These are phyloP conservation scores for Megalopta genalis DNA, from an alignment of 1,140 invertebrate genomes.

Conservation along the genomic window DNA sequence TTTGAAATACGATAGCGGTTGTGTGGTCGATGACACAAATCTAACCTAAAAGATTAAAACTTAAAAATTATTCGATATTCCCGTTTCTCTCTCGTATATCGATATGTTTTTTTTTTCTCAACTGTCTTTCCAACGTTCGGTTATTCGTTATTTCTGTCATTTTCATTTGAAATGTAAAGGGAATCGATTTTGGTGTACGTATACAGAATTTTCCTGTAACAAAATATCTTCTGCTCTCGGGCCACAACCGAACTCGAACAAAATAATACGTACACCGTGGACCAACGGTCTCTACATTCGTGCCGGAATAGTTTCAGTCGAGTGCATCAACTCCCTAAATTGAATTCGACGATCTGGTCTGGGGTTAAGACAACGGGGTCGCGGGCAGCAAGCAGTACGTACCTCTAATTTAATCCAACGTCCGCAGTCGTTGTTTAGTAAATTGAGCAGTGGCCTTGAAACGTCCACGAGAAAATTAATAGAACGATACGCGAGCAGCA, in stretches of 20 bases:
- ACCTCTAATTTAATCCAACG: conserved; percentile 21
- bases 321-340: conserved; percentile 38
- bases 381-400: neutral
- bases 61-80: too few species aligned
- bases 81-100: too few species aligned
- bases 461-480: neutral
- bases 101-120: too few species aligned
- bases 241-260: neutral
- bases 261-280: neutral
- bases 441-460: conserved; percentile 24
- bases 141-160: too few species aligned
- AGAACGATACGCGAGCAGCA: too few species aligned
- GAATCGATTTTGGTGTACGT: too few species aligned
- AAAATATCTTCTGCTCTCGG: neutral
- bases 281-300: conserved; percentile 7
- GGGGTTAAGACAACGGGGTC: conserved; percentile 21
- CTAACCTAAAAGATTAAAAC: too few species aligned
- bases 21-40: too few species aligned
- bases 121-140: too few species aligned
- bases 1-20: too few species aligned
- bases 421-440: neutral
- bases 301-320: conserved; percentile 24
- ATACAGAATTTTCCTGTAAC: neutral
- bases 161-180: too few species aligned
- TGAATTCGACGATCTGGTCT: conserved; percentile 40